Base-by-base conservation (phyloP, 2,888 invertebrate genomes). In the Spicauda simplicius region DNA sequence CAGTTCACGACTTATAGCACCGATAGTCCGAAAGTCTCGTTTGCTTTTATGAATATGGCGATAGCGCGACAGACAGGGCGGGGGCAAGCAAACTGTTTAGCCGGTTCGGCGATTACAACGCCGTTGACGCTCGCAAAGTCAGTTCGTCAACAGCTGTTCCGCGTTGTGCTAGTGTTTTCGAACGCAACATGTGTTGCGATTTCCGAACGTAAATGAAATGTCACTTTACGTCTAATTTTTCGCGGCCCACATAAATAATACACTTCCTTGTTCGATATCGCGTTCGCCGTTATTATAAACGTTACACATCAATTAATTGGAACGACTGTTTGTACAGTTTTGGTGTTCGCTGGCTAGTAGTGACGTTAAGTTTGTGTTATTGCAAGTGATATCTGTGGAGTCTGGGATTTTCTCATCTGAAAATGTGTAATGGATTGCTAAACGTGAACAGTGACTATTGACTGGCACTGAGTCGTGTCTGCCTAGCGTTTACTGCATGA, bases 91-190 rank as follows among this genome's bases (percentile, higher is more conserved):
- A 64, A 64, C 33, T 56, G 64, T 57, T 50, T 64, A 64, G 64
- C 57, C 57, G 57, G 64, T 75, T 75, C 74, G 76, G 74, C 78
- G 75, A 77, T 76, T 75, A 73, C 77, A 76, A 77, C 78, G 72
- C 76, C 69, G 64, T 33, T 25, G 58, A 54, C 68, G 41, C 25
- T 65, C 64, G 70, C 58, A n/a, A 14, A n/a, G n/a, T 69, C 70
- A 71, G 73, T 91, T 84, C 81, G 79, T 79, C 79, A 84, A 87
- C 86, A 82, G 84, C 83, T 82, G 86, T 84, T 83, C 76, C 72
- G 75, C 81, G 74, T 79, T 71, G 73, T 79, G 80, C 80, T 79
- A 81, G 84, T 83, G 85, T 86, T 87, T 85, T 78, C 72, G 85
- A 88, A 88, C 87, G 85, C 68, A 79, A 71, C 64, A 59, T 68